Evolutionary conservation across 2,113 vertebrate species (phyloP).

Genomic region (Mus spicilegus): DNA sequence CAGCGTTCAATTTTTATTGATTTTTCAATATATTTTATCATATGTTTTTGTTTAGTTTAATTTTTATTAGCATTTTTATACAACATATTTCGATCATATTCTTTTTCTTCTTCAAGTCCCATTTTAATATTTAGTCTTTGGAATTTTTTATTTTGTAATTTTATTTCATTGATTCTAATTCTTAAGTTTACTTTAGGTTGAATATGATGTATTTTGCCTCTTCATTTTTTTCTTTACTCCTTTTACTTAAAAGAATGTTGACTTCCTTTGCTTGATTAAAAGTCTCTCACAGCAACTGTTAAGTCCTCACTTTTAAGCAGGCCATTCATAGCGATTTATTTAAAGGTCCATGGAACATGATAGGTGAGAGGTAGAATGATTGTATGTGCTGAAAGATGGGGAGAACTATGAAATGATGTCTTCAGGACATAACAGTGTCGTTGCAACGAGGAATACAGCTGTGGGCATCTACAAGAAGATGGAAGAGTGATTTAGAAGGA

Average conservation of each 20-base stretch:
- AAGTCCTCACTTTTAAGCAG: background rate
- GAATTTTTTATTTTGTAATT: slow-evolving; percentile 6
- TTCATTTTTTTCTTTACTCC: background rate
- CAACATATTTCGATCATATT: background rate
- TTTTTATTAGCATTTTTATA: background rate
- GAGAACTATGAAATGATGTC: background rate
- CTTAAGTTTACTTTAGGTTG: slow-evolving; percentile 32
- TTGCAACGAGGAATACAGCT: background rate
- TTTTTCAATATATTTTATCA: slow-evolving; percentile 26
- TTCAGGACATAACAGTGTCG: background rate
- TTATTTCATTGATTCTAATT: slow-evolving; percentile 36
- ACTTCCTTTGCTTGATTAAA: slow-evolving; percentile 11
- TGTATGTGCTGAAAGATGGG: background rate
- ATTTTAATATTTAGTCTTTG: slow-evolving; percentile 35
- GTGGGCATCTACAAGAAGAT: background rate
- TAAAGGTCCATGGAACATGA: background rate
- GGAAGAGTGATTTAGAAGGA: background rate
- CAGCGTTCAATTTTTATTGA: background rate
- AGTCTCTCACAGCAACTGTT: background rate
- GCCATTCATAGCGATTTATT: too few relatives aligned
- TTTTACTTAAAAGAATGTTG: slow-evolving; percentile 27
- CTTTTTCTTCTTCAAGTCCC: background rate
- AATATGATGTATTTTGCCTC: background rate
- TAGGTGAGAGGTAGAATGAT: background rate
- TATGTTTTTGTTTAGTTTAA: background rate